These are phyloP conservation scores for Aporophyla lueneburgensis DNA, from an alignment of 2,888 invertebrate genomes.

Conservation along the genomic window DNA sequence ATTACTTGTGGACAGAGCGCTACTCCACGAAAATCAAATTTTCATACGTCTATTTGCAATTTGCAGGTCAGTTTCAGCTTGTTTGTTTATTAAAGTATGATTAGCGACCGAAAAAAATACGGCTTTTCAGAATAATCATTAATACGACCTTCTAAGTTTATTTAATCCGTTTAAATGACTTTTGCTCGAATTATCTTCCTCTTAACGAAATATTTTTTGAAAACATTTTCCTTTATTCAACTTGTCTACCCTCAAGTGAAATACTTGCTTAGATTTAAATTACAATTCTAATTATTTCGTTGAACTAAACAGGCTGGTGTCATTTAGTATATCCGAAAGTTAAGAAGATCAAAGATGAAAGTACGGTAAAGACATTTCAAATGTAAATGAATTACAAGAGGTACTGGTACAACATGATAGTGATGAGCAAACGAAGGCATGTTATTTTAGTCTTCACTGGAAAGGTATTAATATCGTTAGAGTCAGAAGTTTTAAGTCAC, in stretches of 20 bases:
- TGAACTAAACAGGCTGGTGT: slow-evolving; percentile 21
- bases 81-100: too few species aligned
- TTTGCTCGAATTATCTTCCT: too few species aligned
- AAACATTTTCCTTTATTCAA: neutral
- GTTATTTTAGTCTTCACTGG: slow-evolving; percentile 28
- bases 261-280: neutral
- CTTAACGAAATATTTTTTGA: neutral
- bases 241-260: neutral
- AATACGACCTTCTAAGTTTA: too few species aligned
- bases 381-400: slow-evolving; percentile 30
- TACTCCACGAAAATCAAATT: too few species aligned
- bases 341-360: slow-evolving; percentile 56
- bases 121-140: too few species aligned
- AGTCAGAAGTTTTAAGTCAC: neutral
- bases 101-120: too few species aligned
- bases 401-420: slow-evolving; percentile 24
- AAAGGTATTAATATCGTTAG: slow-evolving; percentile 43
- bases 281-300: neutral
- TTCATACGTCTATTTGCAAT: too few species aligned
- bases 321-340: slow-evolving; percentile 15
- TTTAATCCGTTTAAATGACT: too few species aligned
- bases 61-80: too few species aligned
- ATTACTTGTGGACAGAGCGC: too few species aligned
- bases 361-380: slow-evolving; percentile 29
- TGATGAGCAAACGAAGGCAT: slow-evolving; percentile 33